These are phyloP conservation scores for Acanthis flammea DNA, from an alignment of 2,797 vertebrate genomes.

Conservation along the genomic window DNA sequence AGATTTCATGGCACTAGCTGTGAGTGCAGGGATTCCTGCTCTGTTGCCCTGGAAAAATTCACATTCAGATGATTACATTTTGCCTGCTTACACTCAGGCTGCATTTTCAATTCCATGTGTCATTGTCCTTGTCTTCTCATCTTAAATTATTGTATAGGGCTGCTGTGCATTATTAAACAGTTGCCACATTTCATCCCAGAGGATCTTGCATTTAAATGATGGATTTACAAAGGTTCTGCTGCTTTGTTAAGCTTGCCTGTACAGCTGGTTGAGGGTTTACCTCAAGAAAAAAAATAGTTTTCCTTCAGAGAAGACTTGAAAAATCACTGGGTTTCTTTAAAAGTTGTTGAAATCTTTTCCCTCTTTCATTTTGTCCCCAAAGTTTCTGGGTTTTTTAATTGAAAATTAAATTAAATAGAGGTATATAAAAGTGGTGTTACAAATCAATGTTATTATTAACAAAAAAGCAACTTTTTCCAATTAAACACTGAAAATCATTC, in stretches of 20 bases:
- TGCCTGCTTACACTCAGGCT: slow-evolving; percentile 5
- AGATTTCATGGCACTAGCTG: background rate
- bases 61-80: slow-evolving; percentile 17
- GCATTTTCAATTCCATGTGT: slow-evolving; percentile 40
- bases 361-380: rapidly evolving
- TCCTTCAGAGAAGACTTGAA: background rate
- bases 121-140: slow-evolving; percentile 36
- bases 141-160: background rate
- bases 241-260: background rate
- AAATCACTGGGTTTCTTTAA: background rate
- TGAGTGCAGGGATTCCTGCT: background rate
- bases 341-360: background rate
- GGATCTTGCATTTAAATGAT: background rate
- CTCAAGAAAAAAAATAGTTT: background rate
- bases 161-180: slow-evolving; percentile 56
- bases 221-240: background rate
- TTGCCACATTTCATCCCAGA: slow-evolving; percentile 28
- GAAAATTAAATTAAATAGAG: background rate
- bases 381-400: background rate
- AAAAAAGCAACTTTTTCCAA: background rate
- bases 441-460: background rate
- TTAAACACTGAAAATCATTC: background rate
- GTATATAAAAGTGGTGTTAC: rapidly evolving
- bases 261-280: background rate
- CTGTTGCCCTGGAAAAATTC: background rate